phyloP scores from a whole-genome alignment of 2,797 vertebrate genomes.

The Chloroceryle amazona region DNA sequence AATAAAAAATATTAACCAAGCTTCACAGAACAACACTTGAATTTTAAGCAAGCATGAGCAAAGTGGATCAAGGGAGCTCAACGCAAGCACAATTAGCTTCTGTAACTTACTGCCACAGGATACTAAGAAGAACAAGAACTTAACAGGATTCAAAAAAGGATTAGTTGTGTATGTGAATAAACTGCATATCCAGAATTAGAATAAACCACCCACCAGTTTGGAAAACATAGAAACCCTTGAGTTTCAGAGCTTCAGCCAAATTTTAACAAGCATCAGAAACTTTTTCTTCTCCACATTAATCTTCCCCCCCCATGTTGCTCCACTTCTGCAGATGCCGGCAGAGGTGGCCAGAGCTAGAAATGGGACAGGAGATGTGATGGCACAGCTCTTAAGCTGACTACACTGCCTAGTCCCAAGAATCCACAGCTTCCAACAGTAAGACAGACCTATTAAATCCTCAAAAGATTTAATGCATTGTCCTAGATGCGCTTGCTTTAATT shows the following conservation, averaged over 20 bases:
- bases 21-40: slow-evolving; percentile 30
- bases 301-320: neutral
- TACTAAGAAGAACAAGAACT: slow-evolving; percentile 66
- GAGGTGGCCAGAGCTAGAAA: neutral
- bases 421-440: neutral
- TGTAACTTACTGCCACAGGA: slow-evolving; percentile 73
- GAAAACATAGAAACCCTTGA: neutral
- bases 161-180: slow-evolving; percentile 70
- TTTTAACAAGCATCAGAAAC: slow-evolving; percentile 41
- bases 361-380: neutral
- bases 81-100: slow-evolving; percentile 63
- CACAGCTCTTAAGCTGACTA: neutral
- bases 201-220: slow-evolving; percentile 37
- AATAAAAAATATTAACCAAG: neutral
- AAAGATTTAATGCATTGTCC: neutral
- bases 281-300: neutral
- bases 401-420: neutral
- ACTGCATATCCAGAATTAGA: slow-evolving; percentile 65
- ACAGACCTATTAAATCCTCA: neutral
- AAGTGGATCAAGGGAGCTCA: slow-evolving; percentile 71
- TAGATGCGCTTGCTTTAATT: neutral
- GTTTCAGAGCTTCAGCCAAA: slow-evolving; percentile 20
- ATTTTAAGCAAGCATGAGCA: slow-evolving; percentile 54
- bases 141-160: slow-evolving; percentile 69
- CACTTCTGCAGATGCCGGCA: neutral